Base-by-base conservation (phyloP, 2,888 invertebrate genomes). In the Agrochola macilenta region DNA sequence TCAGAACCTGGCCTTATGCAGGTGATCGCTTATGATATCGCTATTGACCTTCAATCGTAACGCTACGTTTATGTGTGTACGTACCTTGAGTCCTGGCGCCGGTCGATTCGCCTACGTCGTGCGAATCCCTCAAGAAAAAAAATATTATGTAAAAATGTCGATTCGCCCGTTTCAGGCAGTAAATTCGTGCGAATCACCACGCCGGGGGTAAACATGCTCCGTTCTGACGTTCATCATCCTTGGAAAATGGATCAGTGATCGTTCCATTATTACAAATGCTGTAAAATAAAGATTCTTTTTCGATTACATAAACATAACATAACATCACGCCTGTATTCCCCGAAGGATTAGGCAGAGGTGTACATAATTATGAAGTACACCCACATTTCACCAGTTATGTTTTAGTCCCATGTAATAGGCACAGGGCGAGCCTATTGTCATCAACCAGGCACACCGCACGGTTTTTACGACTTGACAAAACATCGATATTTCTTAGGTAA, bases 21-120 rank as follows among this genome's bases (percentile, higher is more conserved):
- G 49, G 82, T 81, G 75, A 82, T 61, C 57, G 76, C 26, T 52
- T 63, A 57, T 80, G 68, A 80, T 77, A 82, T 58, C 57, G 35
- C 35, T 82, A 35, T 17, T 46, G 78, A 58, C 83, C 79, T 76
- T 26, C 49, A 26, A 14, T 20, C 5, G 5, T 71, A 63, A 57
- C 46, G 54, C 52, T 63, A 9, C 35, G 12, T 30, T 73, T 46
- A 54, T 80, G 8, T 60, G 5, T 30, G n/a, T 17, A 17, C 0
- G 17, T 17, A 26, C 23, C 52, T 57, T 70, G 70, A 43, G 23
- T 30, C 5, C n/a, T 71, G 54, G 43, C 57, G 78, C 46, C 43
- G 3, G 12, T 12, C 3, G 43, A 43, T 43, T 43, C 43, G 43
- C 43, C 43, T 43, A 43, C 43, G 12, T 12, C 43, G 43, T 43